These are phyloP conservation scores for Piezodorus guildinii DNA, from an alignment of 1,140 invertebrate genomes.

Conservation along the genomic window DNA sequence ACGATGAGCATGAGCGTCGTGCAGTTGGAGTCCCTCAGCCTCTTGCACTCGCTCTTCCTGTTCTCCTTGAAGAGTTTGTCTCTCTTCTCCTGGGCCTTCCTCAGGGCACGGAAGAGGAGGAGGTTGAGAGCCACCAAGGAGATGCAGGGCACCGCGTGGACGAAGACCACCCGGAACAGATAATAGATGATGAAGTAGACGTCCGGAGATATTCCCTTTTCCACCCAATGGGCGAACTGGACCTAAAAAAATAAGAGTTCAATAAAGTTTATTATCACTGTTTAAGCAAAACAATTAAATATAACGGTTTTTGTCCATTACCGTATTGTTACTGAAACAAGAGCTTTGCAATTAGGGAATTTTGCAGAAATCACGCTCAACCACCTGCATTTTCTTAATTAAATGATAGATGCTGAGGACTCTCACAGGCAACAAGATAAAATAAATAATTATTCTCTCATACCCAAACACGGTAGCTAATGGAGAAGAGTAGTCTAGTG, in stretches of 20 bases:
- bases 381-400: too few relatives aligned
- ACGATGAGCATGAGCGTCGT: slow-evolving; percentile 92
- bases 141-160: slow-evolving; percentile 79
- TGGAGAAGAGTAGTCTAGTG: too few relatives aligned
- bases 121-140: slow-evolving; percentile 80
- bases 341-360: too few relatives aligned
- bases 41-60: slow-evolving; percentile 67
- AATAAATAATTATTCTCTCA: too few relatives aligned
- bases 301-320: too few relatives aligned
- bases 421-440: too few relatives aligned
- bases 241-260: slow-evolving; percentile 32
- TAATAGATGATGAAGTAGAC: slow-evolving; percentile 72
- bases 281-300: too few relatives aligned
- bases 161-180: slow-evolving; percentile 78
- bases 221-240: slow-evolving; percentile 51
- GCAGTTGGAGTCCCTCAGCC: slow-evolving; percentile 74
- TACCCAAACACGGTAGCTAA: too few relatives aligned
- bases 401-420: too few relatives aligned
- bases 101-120: slow-evolving; percentile 72
- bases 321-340: too few relatives aligned
- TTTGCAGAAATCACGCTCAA: too few relatives aligned
- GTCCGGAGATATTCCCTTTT: slow-evolving; percentile 46
- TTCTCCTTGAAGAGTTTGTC: slow-evolving; percentile 74
- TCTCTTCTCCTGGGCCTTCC: slow-evolving; percentile 64
- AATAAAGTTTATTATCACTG: too few relatives aligned